Evolutionary conservation across 2,113 vertebrate species (phyloP), one percentile per base, ranked within the genome.

Genomic region (Trichomycterus rosablanca): DNA sequence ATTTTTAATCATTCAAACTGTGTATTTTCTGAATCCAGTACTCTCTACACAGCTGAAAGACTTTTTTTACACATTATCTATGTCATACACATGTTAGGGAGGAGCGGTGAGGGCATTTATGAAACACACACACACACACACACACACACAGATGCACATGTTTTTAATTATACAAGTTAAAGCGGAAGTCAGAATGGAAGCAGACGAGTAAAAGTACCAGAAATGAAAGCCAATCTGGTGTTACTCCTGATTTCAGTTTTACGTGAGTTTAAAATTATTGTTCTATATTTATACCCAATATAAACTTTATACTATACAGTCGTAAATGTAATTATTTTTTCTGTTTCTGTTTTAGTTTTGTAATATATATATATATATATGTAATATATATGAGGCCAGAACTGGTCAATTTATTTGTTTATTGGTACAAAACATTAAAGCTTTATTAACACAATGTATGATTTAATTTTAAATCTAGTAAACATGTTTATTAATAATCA

Each of bases 251-350:
- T 76, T 70, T 46, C 73, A 66, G 12, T 76, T 74, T 60, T 81
- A 60, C 76, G 87, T 87, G 67, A 87, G 85, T 84, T 20, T 46
- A 5, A 37, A 9, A 20, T 49, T n/a, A n/a, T n/a, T n/a, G n/a
- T 30, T 30, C 26, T 4, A 30, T 3, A 30, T 30, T 30, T 30
- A 4, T 30, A 30, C 7, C 26, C 7, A 3, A 30, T 3, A 30
- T 4, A 30, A 30, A 4, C 3, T 30, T 30, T 7, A 30, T 7
- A 30, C 26, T 30, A 4, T 30, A 30, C 3, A 30, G 3, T 11
- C 3, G 12, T 5, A 12, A 18, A 0, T n/a, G 15, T 23, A 14
- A 7, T n/a, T 22, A 7, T 1, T 52, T 3, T 24, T 26, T 72
- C 10, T 59, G 50, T 19, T 59, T 23, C 57, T 46, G 30, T 78